Base-by-base conservation (phyloP, 2,113 vertebrate genomes). In the Brevimyrus niger region DNA sequence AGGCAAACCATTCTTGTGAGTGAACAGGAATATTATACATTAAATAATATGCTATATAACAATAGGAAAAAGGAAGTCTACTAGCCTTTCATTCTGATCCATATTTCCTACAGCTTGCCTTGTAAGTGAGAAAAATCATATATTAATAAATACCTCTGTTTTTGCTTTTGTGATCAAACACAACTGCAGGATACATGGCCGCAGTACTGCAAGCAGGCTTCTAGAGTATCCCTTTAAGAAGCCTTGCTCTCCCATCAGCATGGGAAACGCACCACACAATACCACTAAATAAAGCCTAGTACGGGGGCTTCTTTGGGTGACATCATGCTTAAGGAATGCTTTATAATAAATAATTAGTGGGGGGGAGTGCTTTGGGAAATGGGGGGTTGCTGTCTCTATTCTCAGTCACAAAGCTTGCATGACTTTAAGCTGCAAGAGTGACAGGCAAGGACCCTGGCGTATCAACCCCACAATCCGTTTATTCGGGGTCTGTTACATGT, bases 251-350 rank as follows among this genome's bases (percentile, higher is more conserved):
- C 89, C 87, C 88, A 87, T 91, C 90, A 88, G 91, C 91, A 90
- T 91, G 92, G 91, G 92, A 92, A 91, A 92, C 90, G 84, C 89
- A 61, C 86, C 38, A 61, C 90, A 90, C 92, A 92, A 92, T 91
- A 91, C 89, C 89, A 76, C 83, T 85, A 90, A 76, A 90, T 91
- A 92, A 92, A 91, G 89, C 92, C 92, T 90, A 83, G 89, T 90
- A 90, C 73, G 88, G 91, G 90, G 88, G 90, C 90, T 92, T 91
- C 92, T 91, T 89, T 88, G 90, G 91, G 87, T 93, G 87, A 92
- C 92, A 91, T 89, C 91, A 90, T 90, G 89, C 89, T 82, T 87
- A 86, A 92, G 91, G 92, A 93, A 92, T 91, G 91, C 91, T 90
- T 92, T 89, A 89, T 87, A 88, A 91, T 89, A 82, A 86, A 51